Evolutionary conservation across 2,113 vertebrate genomes (phyloP).

Genomic region (human): DNA sequence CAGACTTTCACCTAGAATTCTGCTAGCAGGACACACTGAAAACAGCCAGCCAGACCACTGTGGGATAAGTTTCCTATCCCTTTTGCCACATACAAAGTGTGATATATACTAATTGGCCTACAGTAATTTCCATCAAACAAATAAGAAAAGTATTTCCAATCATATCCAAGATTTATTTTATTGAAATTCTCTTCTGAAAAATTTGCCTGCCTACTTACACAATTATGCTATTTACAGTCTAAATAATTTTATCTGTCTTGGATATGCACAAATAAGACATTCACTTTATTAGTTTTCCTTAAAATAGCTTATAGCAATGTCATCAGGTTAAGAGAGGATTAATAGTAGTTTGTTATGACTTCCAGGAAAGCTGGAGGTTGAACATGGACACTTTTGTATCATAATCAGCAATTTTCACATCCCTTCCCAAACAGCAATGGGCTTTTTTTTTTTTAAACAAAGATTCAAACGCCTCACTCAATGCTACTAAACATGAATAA

Average conservation of each 20-base stretch:
- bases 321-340: background rate
- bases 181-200: slow-evolving; percentile 18
- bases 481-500: background rate
- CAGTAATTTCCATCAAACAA: slow-evolving; percentile 13
- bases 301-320: background rate
- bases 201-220: background rate
- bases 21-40: slow-evolving; percentile 39
- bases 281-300: background rate
- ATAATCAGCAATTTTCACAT: background rate
- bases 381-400: background rate
- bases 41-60: background rate
- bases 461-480: background rate
- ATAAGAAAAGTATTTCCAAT: background rate
- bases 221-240: background rate
- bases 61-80: background rate
- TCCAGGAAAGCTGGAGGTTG: background rate
- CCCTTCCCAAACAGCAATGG: background rate
- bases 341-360: background rate
- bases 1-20: slow-evolving; percentile 62
- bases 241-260: background rate
- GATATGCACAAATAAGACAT: slow-evolving; percentile 27
- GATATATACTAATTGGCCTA: background rate
- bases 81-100: background rate
- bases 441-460: background rate
- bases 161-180: slow-evolving; percentile 14